These are phyloP conservation scores for Trididemnum nubilum DNA, from an alignment of 23 tunicate genomes.

Conservation along the genomic window DNA sequence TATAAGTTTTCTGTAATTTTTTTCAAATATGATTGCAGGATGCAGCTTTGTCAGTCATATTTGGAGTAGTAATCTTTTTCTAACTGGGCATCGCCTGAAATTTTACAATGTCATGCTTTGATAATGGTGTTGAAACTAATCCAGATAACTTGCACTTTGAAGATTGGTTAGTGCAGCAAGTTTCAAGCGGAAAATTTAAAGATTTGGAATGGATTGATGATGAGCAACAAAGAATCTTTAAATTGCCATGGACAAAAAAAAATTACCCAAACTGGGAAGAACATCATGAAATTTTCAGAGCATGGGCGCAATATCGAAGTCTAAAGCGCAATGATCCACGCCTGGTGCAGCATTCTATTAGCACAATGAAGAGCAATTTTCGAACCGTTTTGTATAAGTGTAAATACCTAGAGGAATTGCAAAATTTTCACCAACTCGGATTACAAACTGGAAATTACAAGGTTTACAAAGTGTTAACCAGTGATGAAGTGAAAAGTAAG, in stretches of 20 bases:
- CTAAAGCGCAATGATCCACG: slow-evolving; percentile 17
- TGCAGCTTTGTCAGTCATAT: too few relatives aligned
- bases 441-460: slow-evolving; percentile 81
- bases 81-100: too few relatives aligned
- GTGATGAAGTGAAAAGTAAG: slow-evolving; percentile 19
- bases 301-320: slow-evolving; percentile 68
- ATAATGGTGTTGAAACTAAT: not conserved
- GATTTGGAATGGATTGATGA: slow-evolving; percentile 80
- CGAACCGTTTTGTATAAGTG: slow-evolving; percentile 66
- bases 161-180: slow-evolving; percentile 61
- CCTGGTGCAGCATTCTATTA: slow-evolving; percentile 13
- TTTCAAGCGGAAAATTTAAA: slow-evolving; percentile 51
- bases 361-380: slow-evolving; percentile 66
- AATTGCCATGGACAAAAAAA: slow-evolving; percentile 83
- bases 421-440: slow-evolving; percentile 68
- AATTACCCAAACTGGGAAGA: slow-evolving; percentile 79
- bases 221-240: slow-evolving; percentile 56
- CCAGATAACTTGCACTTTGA: slow-evolving; percentile 32
- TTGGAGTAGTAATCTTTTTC: too few relatives aligned
- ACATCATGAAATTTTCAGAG: slow-evolving; percentile 76
- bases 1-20: too few relatives aligned
- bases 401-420: slow-evolving; percentile 50
- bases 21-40: too few relatives aligned
- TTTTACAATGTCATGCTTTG: too few relatives aligned
- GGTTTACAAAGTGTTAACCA: slow-evolving; percentile 64